Evolutionary conservation across 2,888 invertebrate genomes (phyloP), one percentile per base, ranked within the genome.

Genomic region (Temnothorax ravouxi): DNA sequence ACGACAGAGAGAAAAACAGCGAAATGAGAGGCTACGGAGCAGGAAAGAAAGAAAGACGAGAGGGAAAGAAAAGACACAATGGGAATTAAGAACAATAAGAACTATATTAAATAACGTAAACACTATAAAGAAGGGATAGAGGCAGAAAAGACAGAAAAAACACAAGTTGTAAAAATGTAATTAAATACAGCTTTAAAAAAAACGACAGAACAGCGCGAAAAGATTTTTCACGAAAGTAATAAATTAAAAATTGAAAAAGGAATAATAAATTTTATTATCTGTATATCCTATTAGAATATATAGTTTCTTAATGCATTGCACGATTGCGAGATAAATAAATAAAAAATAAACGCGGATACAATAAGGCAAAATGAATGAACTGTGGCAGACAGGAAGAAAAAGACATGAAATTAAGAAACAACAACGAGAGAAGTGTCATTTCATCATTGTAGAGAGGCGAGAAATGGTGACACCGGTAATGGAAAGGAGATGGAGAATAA

Each of bases 1-100:
- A 82, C 86, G 85, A 84, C 85, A 80, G 82, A 87, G 84, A 72
- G 9, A n/a, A 38, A 41, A 18, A 18, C 18, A 56, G 41, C 59
- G 50, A 81, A 81, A 80, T 71, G 79, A 59, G 75, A 47, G 67
- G 67, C 41, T 64, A 34, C 47, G n/a, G 29, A 50, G n/a, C 21
- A 54, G 3, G 13, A 41, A 34, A 80, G 25, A 76, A 47, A 67
- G 38, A 41, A 21, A 9, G 66, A 44, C 13, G 66, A 52, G 44
- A 54, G 44, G 25, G 29, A 29, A 29, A 3, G 18, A 34, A 9
- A 15, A 79, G 3, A 11, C 47, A 56, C 54, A 67, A 47, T 38
- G 38, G n/a, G 34, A n/a, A 44, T 56, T 71, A 21, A 62, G 9
- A 50, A 50, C n/a, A n/a, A n/a, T n/a, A n/a, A n/a, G n/a, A n/a